These are phyloP conservation scores for Beris morrisii DNA, from an alignment of 2,888 invertebrate genomes.

Conservation along the genomic window DNA sequence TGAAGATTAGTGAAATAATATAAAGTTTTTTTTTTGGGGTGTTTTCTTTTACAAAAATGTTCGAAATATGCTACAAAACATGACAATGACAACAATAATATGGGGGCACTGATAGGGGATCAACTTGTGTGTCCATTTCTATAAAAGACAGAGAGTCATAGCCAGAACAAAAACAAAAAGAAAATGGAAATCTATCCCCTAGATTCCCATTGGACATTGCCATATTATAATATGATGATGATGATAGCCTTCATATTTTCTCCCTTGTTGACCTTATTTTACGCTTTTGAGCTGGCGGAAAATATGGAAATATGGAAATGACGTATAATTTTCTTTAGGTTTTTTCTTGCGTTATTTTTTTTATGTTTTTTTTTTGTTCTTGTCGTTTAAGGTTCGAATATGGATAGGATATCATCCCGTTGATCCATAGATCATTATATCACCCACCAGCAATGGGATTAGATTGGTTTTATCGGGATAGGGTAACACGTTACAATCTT, in stretches of 20 bases:
- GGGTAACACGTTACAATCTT: too few relatives aligned
- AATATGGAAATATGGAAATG: conserved; percentile 29
- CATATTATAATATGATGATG: conserved; percentile 6
- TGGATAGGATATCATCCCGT: too few relatives aligned
- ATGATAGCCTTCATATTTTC: conserved; percentile 13
- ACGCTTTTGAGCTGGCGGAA: conserved; percentile 15
- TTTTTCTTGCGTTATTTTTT: too few relatives aligned
- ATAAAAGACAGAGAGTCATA: neutral
- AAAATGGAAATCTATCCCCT: conserved; percentile 2
- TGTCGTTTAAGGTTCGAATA: too few relatives aligned
- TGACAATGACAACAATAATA: too few relatives aligned
- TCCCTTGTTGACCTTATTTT: conserved; percentile 27
- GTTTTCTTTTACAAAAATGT: too few relatives aligned
- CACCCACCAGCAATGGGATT: neutral
- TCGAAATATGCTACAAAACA: too few relatives aligned
- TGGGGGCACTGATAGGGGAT: conserved; percentile 8
- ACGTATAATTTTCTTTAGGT: conserved; percentile 8
- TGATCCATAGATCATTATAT: neutral
- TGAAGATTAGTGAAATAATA: too few relatives aligned
- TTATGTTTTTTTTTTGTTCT: too few relatives aligned
- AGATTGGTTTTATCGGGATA: conserved; percentile 3
- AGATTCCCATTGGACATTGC: conserved; percentile 19
- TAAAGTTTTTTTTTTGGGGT: too few relatives aligned
- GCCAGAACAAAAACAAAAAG: neutral
- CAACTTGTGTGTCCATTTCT: conserved; percentile 5